Conservation (phyloP, 1,140 invertebrate genomes). For the Sitophilus oryzae region DNA sequence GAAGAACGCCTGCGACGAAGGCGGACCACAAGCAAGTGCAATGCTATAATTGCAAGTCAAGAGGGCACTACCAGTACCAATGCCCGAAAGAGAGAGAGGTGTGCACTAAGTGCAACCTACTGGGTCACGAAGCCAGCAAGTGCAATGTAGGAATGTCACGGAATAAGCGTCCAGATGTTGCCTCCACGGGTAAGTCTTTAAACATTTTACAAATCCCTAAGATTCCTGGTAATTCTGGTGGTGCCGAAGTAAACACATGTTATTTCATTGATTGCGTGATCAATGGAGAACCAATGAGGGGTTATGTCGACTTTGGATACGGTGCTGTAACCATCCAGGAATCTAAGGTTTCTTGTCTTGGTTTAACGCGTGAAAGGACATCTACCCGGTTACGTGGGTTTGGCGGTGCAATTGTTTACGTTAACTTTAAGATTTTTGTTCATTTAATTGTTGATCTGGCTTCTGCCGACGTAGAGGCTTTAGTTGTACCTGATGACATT, state of each 20-base stretch:
- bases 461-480: not conserved
- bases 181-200: not conserved
- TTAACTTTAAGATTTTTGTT: not conserved
- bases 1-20: not conserved
- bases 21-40: not conserved
- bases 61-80: slow-evolving; percentile 3
- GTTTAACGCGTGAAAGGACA: too few relatives aligned
- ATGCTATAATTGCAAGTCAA: slow-evolving; percentile 12
- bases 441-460: not conserved
- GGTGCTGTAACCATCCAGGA: not conserved
- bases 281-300: not conserved
- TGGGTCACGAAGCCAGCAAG: slow-evolving; percentile 3
- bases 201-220: not conserved
- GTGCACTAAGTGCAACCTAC: slow-evolving; percentile 10
- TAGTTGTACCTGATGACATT: too few relatives aligned
- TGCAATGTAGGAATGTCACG: not conserved
- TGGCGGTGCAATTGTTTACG: not conserved
- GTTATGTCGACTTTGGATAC: not conserved
- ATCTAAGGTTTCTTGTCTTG: not conserved
- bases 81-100: slow-evolving; percentile 5
- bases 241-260: too few relatives aligned
- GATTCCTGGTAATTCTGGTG: not conserved
- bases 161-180: not conserved
- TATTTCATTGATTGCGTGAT: too few relatives aligned
- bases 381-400: not conserved